These are phyloP conservation scores for Tribolium freemani DNA, from an alignment of 2,888 invertebrate genomes.

Conservation along the genomic window DNA sequence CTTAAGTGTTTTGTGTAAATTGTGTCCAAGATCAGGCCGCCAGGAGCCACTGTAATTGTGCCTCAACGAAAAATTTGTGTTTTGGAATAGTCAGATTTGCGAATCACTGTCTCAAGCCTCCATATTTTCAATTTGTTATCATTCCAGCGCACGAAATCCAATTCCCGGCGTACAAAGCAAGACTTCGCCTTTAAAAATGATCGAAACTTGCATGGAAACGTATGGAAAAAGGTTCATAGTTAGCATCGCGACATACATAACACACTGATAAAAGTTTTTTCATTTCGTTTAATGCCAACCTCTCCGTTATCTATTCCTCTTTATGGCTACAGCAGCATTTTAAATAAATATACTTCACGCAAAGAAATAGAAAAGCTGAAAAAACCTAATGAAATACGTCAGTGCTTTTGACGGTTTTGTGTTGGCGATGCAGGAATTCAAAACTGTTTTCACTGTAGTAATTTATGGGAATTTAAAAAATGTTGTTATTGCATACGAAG, in stretches of 20 bases:
- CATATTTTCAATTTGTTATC: conserved; percentile 1
- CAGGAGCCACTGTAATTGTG: too few relatives aligned
- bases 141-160: neutral
- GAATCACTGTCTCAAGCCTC: neutral
- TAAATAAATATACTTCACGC: neutral
- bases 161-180: neutral
- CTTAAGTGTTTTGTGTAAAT: too few relatives aligned
- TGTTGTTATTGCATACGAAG: conserved; percentile 14
- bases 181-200: conserved; percentile 5
- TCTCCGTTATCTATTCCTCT: conserved; percentile 16
- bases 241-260: conserved; percentile 1
- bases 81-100: neutral
- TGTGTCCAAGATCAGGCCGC: too few relatives aligned
- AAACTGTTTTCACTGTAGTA: conserved; percentile 24
- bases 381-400: conserved; percentile 21
- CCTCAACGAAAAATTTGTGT: too few relatives aligned
- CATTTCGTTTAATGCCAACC: neutral
- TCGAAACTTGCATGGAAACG: conserved; percentile 4
- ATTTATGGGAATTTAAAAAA: conserved; percentile 16
- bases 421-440: conserved; percentile 22
- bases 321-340: conserved; percentile 13
- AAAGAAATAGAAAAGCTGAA: neutral
- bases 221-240: neutral
- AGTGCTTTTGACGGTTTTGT: conserved; percentile 12
- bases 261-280: conserved; percentile 9